These are phyloP conservation scores for Silurus asotus DNA, from an alignment of 2,113 vertebrate species.

Conservation along the genomic window DNA sequence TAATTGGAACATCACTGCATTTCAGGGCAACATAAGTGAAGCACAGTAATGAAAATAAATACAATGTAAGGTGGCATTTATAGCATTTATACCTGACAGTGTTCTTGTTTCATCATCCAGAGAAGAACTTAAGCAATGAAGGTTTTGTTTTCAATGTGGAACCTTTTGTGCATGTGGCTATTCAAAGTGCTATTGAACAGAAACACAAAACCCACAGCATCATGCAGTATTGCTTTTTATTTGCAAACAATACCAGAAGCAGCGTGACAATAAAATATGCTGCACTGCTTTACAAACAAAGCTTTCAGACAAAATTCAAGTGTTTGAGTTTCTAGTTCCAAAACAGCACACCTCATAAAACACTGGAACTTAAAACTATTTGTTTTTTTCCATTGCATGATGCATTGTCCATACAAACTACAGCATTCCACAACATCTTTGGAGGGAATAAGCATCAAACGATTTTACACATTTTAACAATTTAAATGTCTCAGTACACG, in stretches of 20 bases:
- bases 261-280: background rate
- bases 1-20: background rate
- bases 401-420: background rate
- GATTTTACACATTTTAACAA: background rate
- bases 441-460: constrained; percentile 4
- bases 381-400: background rate
- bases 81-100: background rate
- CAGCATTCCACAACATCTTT: background rate
- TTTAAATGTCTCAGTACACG: background rate
- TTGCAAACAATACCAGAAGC: constrained; percentile 39
- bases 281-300: constrained; percentile 5
- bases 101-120: background rate
- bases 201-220: background rate
- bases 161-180: background rate
- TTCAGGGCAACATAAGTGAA: background rate
- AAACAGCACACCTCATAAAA: constrained; percentile 4
- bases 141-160: background rate
- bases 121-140: background rate
- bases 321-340: background rate
- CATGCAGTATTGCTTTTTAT: constrained; percentile 56
- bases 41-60: background rate
- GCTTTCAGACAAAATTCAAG: constrained; percentile 4
- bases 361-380: background rate
- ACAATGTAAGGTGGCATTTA: background rate
- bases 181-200: background rate